These are phyloP conservation scores for Magallana nippona DNA, from an alignment of 2,888 invertebrate genomes.

Conservation along the genomic window DNA sequence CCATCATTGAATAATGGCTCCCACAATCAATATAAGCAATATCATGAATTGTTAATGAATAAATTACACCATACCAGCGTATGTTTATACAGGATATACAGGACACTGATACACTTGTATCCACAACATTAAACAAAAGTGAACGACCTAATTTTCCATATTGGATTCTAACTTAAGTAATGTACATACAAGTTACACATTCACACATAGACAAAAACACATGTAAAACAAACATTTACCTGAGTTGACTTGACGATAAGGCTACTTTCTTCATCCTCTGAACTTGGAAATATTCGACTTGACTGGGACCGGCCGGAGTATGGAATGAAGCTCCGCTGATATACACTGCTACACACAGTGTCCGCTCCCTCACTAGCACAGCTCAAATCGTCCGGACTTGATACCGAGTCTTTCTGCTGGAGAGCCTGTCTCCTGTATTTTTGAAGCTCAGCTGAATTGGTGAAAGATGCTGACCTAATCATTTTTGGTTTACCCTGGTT, in stretches of 20 bases:
- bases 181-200: too few species aligned
- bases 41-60: slow-evolving; percentile 24
- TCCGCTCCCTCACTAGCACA: slow-evolving; percentile 61
- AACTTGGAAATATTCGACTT: slow-evolving; percentile 64
- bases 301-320: slow-evolving; percentile 62
- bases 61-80: slow-evolving; percentile 7
- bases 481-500: slow-evolving; percentile 59
- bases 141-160: too few species aligned
- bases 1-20: slow-evolving; percentile 19
- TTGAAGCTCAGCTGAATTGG: slow-evolving; percentile 66
- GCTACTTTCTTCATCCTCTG: slow-evolving; percentile 66
- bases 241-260: slow-evolving; percentile 59
- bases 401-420: slow-evolving; percentile 60
- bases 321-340: slow-evolving; percentile 65
- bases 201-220: not conserved
- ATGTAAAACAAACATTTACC: slow-evolving; percentile 53
- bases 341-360: slow-evolving; percentile 59
- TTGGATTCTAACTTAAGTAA: too few species aligned
- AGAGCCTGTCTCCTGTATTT: slow-evolving; percentile 53
- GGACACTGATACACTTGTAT: not conserved
- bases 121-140: not conserved
- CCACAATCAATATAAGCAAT: not conserved
- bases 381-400: slow-evolving; percentile 67
- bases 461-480: slow-evolving; percentile 72
- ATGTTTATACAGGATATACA: not conserved